Percentiles rank a stretch among this genome's conserved stretches.
phyloP scores from a whole-genome alignment of 2,888 invertebrate genomes.

The Cryptocephalus moraei region DNA sequence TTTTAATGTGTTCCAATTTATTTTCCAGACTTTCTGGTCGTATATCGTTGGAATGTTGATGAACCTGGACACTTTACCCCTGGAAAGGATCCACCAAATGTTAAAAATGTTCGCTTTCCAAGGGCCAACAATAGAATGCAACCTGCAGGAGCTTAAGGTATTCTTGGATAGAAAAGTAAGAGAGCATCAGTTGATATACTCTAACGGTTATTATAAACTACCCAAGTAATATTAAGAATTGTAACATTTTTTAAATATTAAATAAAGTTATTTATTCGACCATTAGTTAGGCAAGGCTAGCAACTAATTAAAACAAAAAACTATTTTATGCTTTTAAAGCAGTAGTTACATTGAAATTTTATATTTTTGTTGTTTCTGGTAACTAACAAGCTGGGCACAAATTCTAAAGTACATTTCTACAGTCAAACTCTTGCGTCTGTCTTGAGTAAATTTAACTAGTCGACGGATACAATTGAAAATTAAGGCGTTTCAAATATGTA shows the following conservation, averaged over 20 bases:
- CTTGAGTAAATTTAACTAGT: too few species aligned
- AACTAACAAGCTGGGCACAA: too few species aligned
- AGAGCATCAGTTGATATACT: slow-evolving; percentile 76
- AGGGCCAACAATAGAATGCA: slow-evolving; percentile 81
- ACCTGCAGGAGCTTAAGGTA: slow-evolving; percentile 73
- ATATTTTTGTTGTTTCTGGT: too few species aligned
- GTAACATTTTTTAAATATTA: background rate
- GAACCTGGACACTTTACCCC: slow-evolving; percentile 81
- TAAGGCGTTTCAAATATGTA: too few species aligned
- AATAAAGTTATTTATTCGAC: background rate
- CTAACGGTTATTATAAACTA: slow-evolving; percentile 79
- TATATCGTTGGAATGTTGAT: slow-evolving; percentile 96
- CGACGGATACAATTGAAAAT: too few species aligned
- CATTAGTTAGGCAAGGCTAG: background rate
- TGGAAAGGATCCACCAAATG: slow-evolving; percentile 94
- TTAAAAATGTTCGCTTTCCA: slow-evolving; percentile 93
- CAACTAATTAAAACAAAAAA: too few species aligned
- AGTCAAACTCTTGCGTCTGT: too few species aligned
- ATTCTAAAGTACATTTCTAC: too few species aligned
- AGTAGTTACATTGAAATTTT: too few species aligned
- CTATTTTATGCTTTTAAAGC: too few species aligned
- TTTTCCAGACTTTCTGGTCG: slow-evolving; percentile 75
- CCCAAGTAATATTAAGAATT: slow-evolving; percentile 46
- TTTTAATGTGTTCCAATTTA: slow-evolving; percentile 9
- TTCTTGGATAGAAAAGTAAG: slow-evolving; percentile 90